phyloP scores from a whole-genome alignment of 1,140 invertebrate species.

The Telenomus remus region DNA sequence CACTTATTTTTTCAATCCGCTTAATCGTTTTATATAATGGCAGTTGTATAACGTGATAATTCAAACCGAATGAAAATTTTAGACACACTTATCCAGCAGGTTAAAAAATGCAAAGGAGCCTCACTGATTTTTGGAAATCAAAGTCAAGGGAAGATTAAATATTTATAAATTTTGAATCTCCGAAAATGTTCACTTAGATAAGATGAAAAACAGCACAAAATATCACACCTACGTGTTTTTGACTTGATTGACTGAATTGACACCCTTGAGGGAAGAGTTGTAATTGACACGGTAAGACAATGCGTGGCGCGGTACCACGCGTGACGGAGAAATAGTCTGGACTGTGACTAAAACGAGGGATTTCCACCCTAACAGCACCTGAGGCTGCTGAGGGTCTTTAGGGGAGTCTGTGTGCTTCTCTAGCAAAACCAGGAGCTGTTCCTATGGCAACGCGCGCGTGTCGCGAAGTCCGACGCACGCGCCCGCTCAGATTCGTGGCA shows the following conservation, averaged over 20 bases:
- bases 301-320: conserved; percentile 47
- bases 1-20: too few relatives aligned
- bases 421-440: conserved; percentile 61
- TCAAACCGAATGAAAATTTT: too few relatives aligned
- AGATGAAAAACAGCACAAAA: neutral
- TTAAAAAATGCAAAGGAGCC: too few relatives aligned
- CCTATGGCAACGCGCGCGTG: conserved; percentile 66
- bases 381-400: conserved; percentile 62
- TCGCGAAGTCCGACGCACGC: conserved; percentile 59
- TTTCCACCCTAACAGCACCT: conserved; percentile 65
- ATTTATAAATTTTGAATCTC: too few relatives aligned
- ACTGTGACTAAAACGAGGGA: conserved; percentile 64
- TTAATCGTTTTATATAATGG: too few relatives aligned
- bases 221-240: neutral
- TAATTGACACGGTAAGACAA: neutral
- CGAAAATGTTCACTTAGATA: too few relatives aligned
- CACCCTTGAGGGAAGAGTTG: too few relatives aligned
- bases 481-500: conserved; percentile 54
- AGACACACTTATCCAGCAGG: too few relatives aligned
- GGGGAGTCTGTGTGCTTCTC: conserved; percentile 51
- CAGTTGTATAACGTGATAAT: too few relatives aligned
- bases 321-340: conserved; percentile 64
- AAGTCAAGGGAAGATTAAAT: too few relatives aligned
- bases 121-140: too few relatives aligned
- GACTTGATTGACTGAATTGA: too few relatives aligned